phyloP scores from a whole-genome alignment of 2,888 invertebrate genomes.

The Coenonympha glycerion region DNA sequence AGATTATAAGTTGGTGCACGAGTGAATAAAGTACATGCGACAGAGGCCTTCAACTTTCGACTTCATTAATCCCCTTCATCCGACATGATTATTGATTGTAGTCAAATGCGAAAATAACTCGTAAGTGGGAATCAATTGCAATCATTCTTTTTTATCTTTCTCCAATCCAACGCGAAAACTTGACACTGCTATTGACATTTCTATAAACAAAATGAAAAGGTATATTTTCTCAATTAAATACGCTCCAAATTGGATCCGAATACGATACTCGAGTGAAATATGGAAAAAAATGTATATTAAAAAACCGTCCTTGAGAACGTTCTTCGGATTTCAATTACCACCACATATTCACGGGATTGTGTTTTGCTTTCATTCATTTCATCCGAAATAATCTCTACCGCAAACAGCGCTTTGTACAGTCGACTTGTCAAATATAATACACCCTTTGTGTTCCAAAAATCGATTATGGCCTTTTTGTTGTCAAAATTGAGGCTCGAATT shows the following conservation, averaged over 20 bases:
- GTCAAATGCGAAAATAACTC: no score
- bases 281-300: conserved; percentile 43
- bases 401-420: conserved; percentile 70
- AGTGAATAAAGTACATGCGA: no score
- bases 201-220: conserved; percentile 18
- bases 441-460: conserved; percentile 67
- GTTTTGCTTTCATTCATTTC: conserved; percentile 75
- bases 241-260: conserved; percentile 28
- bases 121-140: no score
- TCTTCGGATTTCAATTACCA: conserved; percentile 69
- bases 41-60: no score
- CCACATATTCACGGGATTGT: conserved; percentile 66
- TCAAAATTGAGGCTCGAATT: conserved; percentile 73
- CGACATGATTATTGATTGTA: no score
- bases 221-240: conserved; percentile 24
- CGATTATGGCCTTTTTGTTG: conserved; percentile 76
- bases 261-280: conserved; percentile 36
- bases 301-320: conserved; percentile 52
- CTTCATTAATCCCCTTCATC: no score
- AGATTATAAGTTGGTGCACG: no score
- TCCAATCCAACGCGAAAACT: conserved; percentile 17
- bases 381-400: conserved; percentile 75
- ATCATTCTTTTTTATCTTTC: no score
- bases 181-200: conserved; percentile 24
- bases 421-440: conserved; percentile 74